Evolutionary conservation across 2,113 vertebrate genomes (phyloP), one percentile per base, ranked within the genome.

Genomic region (Amphiprion percula): DNA sequence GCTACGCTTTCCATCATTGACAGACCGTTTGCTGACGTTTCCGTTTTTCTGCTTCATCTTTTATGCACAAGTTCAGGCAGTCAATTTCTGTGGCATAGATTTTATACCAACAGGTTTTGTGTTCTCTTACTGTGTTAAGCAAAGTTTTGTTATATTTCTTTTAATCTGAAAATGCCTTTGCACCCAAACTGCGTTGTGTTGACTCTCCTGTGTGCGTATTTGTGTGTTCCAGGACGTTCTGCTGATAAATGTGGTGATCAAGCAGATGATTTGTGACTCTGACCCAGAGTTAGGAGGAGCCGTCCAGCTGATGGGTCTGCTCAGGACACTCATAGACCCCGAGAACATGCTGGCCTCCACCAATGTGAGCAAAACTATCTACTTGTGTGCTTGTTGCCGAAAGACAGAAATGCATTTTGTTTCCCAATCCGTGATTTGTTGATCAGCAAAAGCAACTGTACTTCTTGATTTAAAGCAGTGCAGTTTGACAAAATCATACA

Each of bases 221-320:
- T 61, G 5, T 49, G 59, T 56, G 8, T 69, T 54, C 4, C 91
- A 99, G 98, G 98, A 99, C 79, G 98, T 99, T 75, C 95, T 99
- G 80, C 96, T 99, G 87, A 99, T 99, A 88, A 99, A 99, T n/a
- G 97, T 99, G 73, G 97, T 99, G 77, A 99, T 99, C 76, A 98
- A 99, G 92, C 98, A 99, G 95, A 99, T 99, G 98, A 99, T 99
- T 87, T 99, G 98, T 33, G 98, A 99, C 88, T 97, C 97, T 0
- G 98, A 99, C 82, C 98, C 98, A 0, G 98, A 99, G 77, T 95
- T 99, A 1, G 98, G 98, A 28, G 98, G 98, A 5, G 98, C 98
- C 2, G 98, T 99, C 77, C 98, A 99, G 92, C 88, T 99, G 60
- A 99, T 99, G 98, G 98, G 98, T 77, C 95, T 99, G 58, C 94